phyloP scores from a whole-genome alignment of 2,888 invertebrate species.

The Ennomos erosarius region DNA sequence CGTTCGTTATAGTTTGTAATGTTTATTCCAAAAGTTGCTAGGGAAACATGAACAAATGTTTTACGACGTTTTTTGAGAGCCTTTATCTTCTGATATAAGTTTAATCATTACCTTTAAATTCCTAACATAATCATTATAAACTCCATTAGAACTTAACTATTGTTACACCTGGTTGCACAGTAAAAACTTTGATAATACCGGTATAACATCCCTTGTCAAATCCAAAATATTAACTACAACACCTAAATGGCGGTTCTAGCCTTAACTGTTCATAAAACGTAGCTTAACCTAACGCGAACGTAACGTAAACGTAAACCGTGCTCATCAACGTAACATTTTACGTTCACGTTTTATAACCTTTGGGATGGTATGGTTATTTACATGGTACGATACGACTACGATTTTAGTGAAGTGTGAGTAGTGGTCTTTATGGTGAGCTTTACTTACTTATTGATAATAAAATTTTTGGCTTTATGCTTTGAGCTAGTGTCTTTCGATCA shows the following conservation, averaged over 20 bases:
- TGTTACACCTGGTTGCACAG: neutral
- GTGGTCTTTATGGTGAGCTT: no score
- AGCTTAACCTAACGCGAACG: conserved; percentile 46
- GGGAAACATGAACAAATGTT: no score
- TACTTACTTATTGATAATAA: no score
- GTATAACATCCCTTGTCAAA: conserved; percentile 16
- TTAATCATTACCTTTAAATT: no score
- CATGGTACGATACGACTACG: conserved; percentile 11
- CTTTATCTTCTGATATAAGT: no score
- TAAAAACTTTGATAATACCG: conserved; percentile 29
- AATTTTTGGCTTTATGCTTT: no score
- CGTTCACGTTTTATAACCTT: conserved; percentile 53
- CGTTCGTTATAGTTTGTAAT: no score
- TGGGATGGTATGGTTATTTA: conserved; percentile 36
- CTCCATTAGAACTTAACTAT: neutral
- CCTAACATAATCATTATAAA: neutral
- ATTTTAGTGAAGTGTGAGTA: no score
- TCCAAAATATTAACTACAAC: conserved; percentile 30
- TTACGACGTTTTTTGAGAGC: no score
- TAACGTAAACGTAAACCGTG: conserved; percentile 55
- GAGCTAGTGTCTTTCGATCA: no score
- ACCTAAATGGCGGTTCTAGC: conserved; percentile 21
- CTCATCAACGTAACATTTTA: conserved; percentile 51
- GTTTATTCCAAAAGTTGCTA: no score
- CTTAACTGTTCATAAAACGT: conserved; percentile 30